These are phyloP conservation scores for Campoplex capitator DNA, from an alignment of 2,888 invertebrate species.

Conservation along the genomic window DNA sequence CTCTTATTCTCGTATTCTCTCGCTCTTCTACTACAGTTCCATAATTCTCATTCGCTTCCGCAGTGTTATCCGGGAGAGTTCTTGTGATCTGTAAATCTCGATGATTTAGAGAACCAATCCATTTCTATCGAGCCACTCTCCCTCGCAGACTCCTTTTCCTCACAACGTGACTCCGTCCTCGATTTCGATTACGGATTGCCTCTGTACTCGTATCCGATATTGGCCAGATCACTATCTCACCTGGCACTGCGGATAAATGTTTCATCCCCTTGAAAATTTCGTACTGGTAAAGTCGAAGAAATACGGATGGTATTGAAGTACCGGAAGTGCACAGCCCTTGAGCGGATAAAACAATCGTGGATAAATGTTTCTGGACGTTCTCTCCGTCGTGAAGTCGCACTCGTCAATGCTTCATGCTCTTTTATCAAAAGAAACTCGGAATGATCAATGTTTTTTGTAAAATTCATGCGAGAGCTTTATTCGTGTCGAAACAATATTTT, in stretches of 20 bases:
- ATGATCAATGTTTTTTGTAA: background rate
- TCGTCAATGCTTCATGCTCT: constrained; percentile 24
- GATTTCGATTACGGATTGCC: constrained; percentile 50
- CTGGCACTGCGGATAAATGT: constrained; percentile 30
- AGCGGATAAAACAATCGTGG: background rate
- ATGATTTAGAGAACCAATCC: constrained; percentile 75
- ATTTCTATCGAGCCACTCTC: constrained; percentile 64
- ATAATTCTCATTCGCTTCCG: constrained; percentile 43
- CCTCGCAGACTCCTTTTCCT: constrained; percentile 37
- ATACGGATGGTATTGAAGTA: constrained; percentile 14
- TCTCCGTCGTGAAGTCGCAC: constrained; percentile 1
- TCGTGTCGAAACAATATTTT: background rate
- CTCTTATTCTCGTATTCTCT: constrained; percentile 29
- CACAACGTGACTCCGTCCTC: constrained; percentile 21
- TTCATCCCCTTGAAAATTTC: constrained; percentile 29
- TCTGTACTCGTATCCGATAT: constrained; percentile 45
- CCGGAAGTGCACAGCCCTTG: background rate
- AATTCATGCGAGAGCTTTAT: background rate
- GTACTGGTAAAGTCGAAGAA: background rate
- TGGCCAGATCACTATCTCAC: constrained; percentile 33
- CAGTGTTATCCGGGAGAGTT: constrained; percentile 1
- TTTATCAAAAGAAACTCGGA: background rate
- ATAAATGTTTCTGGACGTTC: background rate
- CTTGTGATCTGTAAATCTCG: constrained; percentile 68
- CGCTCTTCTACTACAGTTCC: constrained; percentile 14